A percentile compares a stretch with the other conserved stretches of the same genome.
These are phyloP conservation scores for Poeciliopsis occidentalis DNA, from an alignment of 2,113 vertebrate genomes.

Conservation along the genomic window DNA sequence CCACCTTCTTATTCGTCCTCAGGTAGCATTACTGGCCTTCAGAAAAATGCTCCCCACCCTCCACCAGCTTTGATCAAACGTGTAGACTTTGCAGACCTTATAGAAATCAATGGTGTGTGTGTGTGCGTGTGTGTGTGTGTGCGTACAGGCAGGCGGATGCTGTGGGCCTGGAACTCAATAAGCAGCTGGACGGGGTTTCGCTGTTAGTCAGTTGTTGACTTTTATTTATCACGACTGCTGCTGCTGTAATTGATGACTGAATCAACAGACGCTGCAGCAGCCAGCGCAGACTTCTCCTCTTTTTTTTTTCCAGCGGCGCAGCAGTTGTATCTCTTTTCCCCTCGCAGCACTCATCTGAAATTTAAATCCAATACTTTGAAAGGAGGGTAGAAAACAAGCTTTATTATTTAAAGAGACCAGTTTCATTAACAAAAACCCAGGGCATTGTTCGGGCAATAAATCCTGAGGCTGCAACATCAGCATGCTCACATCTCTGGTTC, in stretches of 20 bases:
- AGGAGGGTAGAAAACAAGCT: not conserved
- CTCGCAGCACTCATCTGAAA: conserved; percentile 40
- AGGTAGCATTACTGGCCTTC: conserved; percentile 47
- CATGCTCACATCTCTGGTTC: conserved; percentile 29
- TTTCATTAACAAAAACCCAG: conserved; percentile 52
- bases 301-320: conserved; percentile 8
- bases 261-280: conserved; percentile 50
- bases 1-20: conserved; percentile 31
- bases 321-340: conserved; percentile 17
- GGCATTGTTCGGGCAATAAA: conserved; percentile 15
- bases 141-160: conserved; percentile 22
- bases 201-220: conserved; percentile 62
- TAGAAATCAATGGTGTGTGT: conserved; percentile 51
- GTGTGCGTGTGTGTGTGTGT: conserved; percentile 11
- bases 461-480: conserved; percentile 34
- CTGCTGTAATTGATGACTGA: conserved; percentile 60
- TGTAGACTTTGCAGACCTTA: conserved; percentile 57
- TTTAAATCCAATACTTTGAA: conserved; percentile 55
- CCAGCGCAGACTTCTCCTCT: conserved; percentile 40
- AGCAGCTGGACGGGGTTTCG: conserved; percentile 33
- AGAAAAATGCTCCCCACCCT: conserved; percentile 56
- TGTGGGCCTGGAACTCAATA: conserved; percentile 53
- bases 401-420: conserved; percentile 50
- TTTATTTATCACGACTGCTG: conserved; percentile 58
- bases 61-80: conserved; percentile 62